phyloP scores from a whole-genome alignment of 2,113 vertebrate species.

The Trochalopteron elliotii region DNA sequence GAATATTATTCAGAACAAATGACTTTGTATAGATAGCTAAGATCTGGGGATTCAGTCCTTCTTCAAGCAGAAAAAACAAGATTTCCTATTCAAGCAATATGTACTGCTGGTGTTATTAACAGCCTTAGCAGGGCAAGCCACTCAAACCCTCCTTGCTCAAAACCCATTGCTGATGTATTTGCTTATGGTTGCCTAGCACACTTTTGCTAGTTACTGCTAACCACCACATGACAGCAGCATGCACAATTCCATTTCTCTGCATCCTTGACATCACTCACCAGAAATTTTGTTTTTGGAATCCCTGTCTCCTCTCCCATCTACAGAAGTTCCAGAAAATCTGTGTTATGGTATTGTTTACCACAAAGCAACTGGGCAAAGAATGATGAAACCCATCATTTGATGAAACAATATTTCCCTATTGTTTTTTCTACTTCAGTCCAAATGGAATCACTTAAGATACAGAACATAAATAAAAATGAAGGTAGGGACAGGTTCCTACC shows the following conservation, averaged over 20 bases:
- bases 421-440: neutral
- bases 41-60: neutral
- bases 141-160: neutral
- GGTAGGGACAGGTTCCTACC: neutral
- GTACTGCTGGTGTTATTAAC: neutral
- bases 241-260: neutral
- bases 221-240: neutral
- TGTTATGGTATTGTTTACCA: neutral
- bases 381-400: neutral
- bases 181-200: neutral
- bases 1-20: neutral
- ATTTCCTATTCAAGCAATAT: neutral
- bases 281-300: neutral
- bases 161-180: neutral
- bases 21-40: neutral
- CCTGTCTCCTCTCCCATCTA: neutral
- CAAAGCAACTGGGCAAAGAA: constrained; percentile 19
- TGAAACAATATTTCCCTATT: neutral
- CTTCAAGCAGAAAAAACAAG: neutral
- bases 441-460: neutral
- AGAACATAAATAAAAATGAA: neutral
- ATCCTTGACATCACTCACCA: neutral
- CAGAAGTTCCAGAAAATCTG: neutral
- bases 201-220: neutral
- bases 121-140: neutral